phyloP scores from a whole-genome alignment of 2,797 vertebrate genomes.

The Pteropus rufus region DNA sequence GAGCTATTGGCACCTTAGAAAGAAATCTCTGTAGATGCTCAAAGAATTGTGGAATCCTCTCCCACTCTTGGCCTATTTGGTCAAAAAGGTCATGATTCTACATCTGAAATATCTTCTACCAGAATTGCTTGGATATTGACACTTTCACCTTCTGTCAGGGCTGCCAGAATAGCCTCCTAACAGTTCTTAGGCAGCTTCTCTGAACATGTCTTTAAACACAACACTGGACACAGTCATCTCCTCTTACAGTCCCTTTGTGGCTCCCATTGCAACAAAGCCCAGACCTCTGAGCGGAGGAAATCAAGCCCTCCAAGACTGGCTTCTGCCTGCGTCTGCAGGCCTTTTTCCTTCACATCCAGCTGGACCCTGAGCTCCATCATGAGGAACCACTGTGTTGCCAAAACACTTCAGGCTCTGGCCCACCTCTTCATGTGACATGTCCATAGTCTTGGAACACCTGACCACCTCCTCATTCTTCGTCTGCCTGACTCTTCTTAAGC shows the following conservation, averaged over 20 bases:
- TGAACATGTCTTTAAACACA: neutral
- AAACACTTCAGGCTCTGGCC: rapidly evolving
- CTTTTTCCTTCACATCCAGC: neutral
- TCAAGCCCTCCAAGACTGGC: neutral
- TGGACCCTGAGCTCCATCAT: neutral
- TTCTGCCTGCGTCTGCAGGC: neutral
- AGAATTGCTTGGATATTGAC: neutral
- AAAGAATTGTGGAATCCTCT: neutral
- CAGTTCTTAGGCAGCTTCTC: neutral
- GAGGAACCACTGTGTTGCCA: neutral
- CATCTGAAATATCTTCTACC: neutral
- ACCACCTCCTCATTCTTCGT: rapidly evolving
- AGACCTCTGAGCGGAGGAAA: neutral
- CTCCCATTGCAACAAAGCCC: no score
- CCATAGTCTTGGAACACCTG: neutral
- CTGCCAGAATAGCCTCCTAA: neutral
- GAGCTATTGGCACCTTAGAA: neutral
- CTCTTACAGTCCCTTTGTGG: neutral
- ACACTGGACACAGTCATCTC: neutral
- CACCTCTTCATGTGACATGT: rapidly evolving
- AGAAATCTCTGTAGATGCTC: neutral
- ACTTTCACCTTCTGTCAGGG: neutral
- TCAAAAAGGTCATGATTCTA: neutral
- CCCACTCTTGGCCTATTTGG: neutral
- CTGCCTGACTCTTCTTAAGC: neutral